Base-by-base conservation (phyloP, 2,113 vertebrate species). In the Calidris pugnax region DNA sequence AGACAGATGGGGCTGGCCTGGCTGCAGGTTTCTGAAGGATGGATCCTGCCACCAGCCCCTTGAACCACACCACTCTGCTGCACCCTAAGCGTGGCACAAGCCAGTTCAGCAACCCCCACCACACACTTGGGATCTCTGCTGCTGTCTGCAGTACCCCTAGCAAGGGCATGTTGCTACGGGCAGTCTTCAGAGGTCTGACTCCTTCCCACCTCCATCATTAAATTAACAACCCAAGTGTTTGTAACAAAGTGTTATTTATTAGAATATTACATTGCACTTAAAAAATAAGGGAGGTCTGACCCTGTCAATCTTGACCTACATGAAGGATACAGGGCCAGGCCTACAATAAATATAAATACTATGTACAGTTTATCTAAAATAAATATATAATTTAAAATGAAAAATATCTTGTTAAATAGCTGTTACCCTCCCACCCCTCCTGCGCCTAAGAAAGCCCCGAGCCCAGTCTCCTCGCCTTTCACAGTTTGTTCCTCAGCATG, bases 381-480 rank as follows among this genome's bases (percentile, higher is more conserved):
- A 98, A 98, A 98, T 98, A 98, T 97, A 98, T 98, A 98, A 98
- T 98, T 98, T 98, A 98, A 98, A 94, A 98, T 96, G 93, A 97
- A 98, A 98, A 98, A 97, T 96, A 92, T 97, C 91, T 79, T 97
- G 97, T 98, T 98, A 98, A 98, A 97, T 97, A 98, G 96, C 96
- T 94, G 97, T 97, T 97, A 89, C 85, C 89, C 79, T 68, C 69
- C 93, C 89, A 22, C 64, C 84, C 48, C 60, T 83, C 79, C 94
- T 66, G 85, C n/a, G 4, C 96, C 91, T 94, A 94, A 94, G 96
- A 87, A 97, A 98, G 97, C 97, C 97, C 96, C 92, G 50, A 97
- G 98, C 96, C 94, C 67, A 23, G 51, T 96, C 94, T 97, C 95
- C 88, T 95, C 24, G 56, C 94, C 96, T 97, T 98, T 98, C 98